Conservation (phyloP, 2,797 vertebrate species). For the Alfaro cultratus region DNA sequence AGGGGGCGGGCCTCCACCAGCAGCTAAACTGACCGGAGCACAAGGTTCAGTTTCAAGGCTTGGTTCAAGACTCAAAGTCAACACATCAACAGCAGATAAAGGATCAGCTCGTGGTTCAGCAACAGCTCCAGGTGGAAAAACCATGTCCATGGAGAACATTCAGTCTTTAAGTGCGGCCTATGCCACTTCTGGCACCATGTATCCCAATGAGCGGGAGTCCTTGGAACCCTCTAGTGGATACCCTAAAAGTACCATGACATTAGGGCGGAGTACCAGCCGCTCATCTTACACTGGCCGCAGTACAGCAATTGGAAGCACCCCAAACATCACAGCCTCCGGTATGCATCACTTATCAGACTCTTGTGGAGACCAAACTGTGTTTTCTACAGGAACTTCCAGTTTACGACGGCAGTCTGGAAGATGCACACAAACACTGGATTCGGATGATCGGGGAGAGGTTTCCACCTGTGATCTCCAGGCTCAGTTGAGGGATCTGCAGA, state of each 20-base stretch:
- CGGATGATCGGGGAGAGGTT: conserved; percentile 46
- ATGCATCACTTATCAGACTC: conserved; percentile 85
- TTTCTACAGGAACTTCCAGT: conserved; percentile 80
- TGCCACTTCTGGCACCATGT: conserved; percentile 93
- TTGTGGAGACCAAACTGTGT: conserved; percentile 83
- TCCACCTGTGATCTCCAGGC: conserved; percentile 87
- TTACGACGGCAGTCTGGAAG: conserved; percentile 85
- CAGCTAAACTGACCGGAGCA: conserved; percentile 42
- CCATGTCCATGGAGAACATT: conserved; percentile 97
- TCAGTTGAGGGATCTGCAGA: conserved; percentile 92
- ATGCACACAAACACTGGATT: conserved; percentile 57
- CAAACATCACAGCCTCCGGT: conserved; percentile 91
- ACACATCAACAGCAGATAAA: conserved; percentile 38
- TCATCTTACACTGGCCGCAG: conserved; percentile 86
- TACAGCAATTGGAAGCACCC: conserved; percentile 90
- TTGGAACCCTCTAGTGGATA: conserved; percentile 87
- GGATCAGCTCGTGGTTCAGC: conserved; percentile 75
- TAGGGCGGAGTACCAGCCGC: conserved; percentile 90
- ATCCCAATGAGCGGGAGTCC: conserved; percentile 89
- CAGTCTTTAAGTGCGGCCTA: conserved; percentile 97
- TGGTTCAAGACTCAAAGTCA: conserved; percentile 52
- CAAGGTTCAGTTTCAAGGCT: conserved; percentile 42
- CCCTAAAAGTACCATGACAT: conserved; percentile 94
- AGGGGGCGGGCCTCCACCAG: conserved; percentile 48
- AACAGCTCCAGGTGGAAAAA: conserved; percentile 85